A percentile compares a stretch with the other conserved stretches of the same genome.
phyloP scores from a whole-genome alignment of 1,140 invertebrate genomes.

The Megathymus violae region DNA sequence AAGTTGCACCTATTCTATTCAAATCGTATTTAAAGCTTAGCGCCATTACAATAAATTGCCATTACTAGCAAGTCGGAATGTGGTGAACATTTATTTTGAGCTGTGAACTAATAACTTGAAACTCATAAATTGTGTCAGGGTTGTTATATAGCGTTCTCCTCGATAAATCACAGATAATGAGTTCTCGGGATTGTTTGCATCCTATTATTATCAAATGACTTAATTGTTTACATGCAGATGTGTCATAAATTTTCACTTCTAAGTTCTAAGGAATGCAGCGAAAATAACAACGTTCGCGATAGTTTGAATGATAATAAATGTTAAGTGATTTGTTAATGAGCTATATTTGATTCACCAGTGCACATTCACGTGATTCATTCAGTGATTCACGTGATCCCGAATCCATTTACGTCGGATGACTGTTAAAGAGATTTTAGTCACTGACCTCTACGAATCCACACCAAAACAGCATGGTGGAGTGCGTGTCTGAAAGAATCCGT shows the following conservation, averaged over 20 bases:
- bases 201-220: conserved; percentile 30
- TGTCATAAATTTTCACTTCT: conserved; percentile 22
- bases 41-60: conserved; percentile 22
- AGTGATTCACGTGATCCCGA: too few species aligned
- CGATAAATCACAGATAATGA: conserved; percentile 30
- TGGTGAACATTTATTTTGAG: conserved; percentile 28
- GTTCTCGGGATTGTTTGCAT: conserved; percentile 20
- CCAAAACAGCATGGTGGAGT: too few species aligned
- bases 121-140: conserved; percentile 33
- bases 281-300: neutral
- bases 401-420: too few species aligned
- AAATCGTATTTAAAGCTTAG: conserved; percentile 25
- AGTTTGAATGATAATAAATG: neutral
- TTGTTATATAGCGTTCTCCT: conserved; percentile 16
- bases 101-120: conserved; percentile 31
- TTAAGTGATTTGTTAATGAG: too few species aligned
- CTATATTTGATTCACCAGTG: too few species aligned
- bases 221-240: conserved; percentile 28
- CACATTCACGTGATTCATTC: too few species aligned
- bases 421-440: too few species aligned
- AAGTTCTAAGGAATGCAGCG: conserved; percentile 13
- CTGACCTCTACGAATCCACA: too few species aligned
- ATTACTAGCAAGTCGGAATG: conserved; percentile 15
- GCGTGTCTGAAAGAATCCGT: too few species aligned
- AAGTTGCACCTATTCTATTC: conserved; percentile 19